phyloP scores from a whole-genome alignment of 1,140 invertebrate species.

The Zaprionus davidi region DNA sequence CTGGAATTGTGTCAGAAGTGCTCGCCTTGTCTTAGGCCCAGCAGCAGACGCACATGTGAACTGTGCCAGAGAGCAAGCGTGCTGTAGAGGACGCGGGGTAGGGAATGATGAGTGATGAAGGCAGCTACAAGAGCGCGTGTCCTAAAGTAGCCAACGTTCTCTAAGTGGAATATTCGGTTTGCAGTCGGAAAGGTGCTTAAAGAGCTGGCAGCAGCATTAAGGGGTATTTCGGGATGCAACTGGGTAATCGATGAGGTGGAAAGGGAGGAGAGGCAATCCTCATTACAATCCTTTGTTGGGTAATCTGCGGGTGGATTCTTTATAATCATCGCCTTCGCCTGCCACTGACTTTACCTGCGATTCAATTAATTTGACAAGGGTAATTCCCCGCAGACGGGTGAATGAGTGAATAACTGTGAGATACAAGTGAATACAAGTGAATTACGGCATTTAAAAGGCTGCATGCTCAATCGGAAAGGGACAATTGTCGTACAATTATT shows the following conservation, averaged over 20 bases:
- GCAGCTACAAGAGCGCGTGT: slow-evolving; percentile 2
- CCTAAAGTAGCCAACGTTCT: slow-evolving; percentile 26
- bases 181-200: slow-evolving; percentile 5
- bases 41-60: slow-evolving; percentile 58
- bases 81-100: neutral
- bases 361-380: slow-evolving; percentile 67
- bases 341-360: slow-evolving; percentile 18
- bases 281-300: slow-evolving; percentile 1
- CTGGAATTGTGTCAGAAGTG: slow-evolving; percentile 69
- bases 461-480: slow-evolving; percentile 39
- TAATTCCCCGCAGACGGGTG: slow-evolving; percentile 28
- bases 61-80: neutral
- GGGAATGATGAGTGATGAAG: slow-evolving; percentile 32
- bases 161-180: slow-evolving; percentile 25
- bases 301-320: neutral
- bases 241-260: neutral
- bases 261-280: neutral
- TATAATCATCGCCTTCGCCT: slow-evolving; percentile 3
- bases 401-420: slow-evolving; percentile 58
- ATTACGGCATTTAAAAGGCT: slow-evolving; percentile 61
- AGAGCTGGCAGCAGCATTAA: slow-evolving; percentile 15
- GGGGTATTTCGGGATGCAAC: neutral
- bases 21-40: slow-evolving; percentile 50
- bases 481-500: slow-evolving; percentile 52
- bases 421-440: slow-evolving; percentile 36